Evolutionary conservation across 2,113 vertebrate genomes (phyloP).

Genomic region (Pomatostomus ruficeps): DNA sequence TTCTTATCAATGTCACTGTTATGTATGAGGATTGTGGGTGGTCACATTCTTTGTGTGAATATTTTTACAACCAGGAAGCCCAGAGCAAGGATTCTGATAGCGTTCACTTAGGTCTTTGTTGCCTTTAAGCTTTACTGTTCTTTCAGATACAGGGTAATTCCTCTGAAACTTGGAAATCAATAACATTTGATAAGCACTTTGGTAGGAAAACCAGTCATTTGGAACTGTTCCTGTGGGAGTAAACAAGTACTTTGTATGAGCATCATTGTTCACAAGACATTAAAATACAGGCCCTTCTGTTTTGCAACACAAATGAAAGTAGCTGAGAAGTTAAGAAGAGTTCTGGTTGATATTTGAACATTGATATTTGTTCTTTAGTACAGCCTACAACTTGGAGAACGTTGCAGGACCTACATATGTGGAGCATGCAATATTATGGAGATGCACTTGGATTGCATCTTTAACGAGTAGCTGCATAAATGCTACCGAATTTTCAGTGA

Average conservation of each 20-base stretch:
- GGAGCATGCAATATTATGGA: neutral
- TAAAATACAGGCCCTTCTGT: neutral
- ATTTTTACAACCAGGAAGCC: neutral
- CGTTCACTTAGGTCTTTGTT: neutral
- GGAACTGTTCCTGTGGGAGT: neutral
- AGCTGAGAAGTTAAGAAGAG: neutral
- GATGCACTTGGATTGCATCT: neutral
- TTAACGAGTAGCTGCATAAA: neutral
- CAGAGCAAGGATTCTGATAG: neutral
- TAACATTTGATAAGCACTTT: neutral
- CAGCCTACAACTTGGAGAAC: neutral
- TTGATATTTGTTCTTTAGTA: neutral
- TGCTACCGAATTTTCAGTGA: neutral
- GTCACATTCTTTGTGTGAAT: constrained; percentile 24
- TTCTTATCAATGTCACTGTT: neutral
- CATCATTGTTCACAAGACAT: neutral
- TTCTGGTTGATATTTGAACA: neutral
- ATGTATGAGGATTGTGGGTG: constrained; percentile 41
- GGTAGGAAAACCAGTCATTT: neutral
- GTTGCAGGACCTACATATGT: neutral
- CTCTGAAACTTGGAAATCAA: neutral
- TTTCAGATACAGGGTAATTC: neutral
- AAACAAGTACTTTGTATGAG: neutral
- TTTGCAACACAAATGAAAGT: neutral
- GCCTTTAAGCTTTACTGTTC: neutral